phyloP scores from a whole-genome alignment of 2,113 vertebrate genomes.

The Syrrhaptes paradoxus region DNA sequence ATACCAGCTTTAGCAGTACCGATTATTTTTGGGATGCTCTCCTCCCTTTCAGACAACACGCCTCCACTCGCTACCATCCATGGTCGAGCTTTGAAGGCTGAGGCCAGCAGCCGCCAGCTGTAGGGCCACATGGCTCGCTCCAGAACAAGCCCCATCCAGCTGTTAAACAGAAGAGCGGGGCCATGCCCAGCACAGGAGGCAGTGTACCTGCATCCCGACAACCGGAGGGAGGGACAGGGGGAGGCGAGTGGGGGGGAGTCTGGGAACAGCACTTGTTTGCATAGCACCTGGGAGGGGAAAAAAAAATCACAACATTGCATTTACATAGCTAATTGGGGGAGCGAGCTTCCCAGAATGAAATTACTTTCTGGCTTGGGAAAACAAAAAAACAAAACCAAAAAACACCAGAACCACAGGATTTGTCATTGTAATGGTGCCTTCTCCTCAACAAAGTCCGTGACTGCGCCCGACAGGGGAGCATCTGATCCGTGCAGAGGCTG shows the following conservation, averaged over 20 bases:
- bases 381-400: not conserved
- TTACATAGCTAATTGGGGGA: not conserved
- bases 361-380: not conserved
- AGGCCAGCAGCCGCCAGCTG: not conserved
- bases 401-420: not conserved
- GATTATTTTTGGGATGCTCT: not conserved
- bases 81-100: too few relatives aligned
- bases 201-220: accelerated
- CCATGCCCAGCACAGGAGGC: accelerated
- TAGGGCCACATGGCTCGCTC: accelerated
- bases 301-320: not conserved
- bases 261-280: accelerated
- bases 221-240: not conserved
- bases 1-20: not conserved
- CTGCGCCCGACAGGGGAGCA: not conserved
- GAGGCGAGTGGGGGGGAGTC: accelerated
- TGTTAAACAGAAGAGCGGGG: not conserved
- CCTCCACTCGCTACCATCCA: too few relatives aligned
- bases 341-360: accelerated
- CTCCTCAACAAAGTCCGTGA: not conserved
- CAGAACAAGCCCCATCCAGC: not conserved
- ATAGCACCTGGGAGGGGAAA: not conserved
- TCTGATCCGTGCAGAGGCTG: accelerated
- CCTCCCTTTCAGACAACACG: not conserved
- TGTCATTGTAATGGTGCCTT: not conserved